Base-by-base conservation (phyloP, 2,888 invertebrate species). In the Diarsia dahlii region DNA sequence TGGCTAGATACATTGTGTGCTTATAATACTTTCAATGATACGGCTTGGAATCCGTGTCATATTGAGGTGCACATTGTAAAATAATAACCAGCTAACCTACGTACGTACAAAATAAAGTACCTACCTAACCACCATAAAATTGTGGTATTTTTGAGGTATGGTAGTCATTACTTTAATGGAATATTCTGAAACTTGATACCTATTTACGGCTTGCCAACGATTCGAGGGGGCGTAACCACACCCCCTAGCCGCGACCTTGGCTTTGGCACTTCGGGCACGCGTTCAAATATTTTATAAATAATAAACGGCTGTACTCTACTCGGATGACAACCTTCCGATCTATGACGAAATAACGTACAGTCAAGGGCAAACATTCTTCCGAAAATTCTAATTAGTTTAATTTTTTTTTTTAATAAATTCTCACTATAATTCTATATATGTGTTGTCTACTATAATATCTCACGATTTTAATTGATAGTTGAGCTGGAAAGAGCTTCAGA, bases 241-340 rank as follows among this genome's bases (percentile, higher is more conserved):
- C 81, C 81, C 60, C 48, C 63, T 56, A 85, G 39, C 54, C 52
- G 23, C 62, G 71, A 73, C 86, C 82, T 83, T 85, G 85, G 63
- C 50, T 76, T 66, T 81, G 67, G 71, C 60, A 74, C 60, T 84
- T 72, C 12, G 64, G 71, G 56, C 46, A 65, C 46, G 82, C 62
- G 52, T 56, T 67, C 60, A 71, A 71, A 85, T 81, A 84, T 84
- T 84, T 69, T 68, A 71, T 85, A 75, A 75, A 81, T 71, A 74
- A 68, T 80, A 84, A 79, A 80, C 45, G 48, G 34, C 52, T 56
- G 12, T 56, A 66, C 45, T 62, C 46, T 8, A 46, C 50, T 50
- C 34, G 50, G 67, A 54, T 45, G 65, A 45, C 52, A 60, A 64
- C n/a, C 48, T 54, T 65, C 68, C 28, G 39, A 69, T 60, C 64